These are phyloP conservation scores for Volucella bombylans DNA, from an alignment of 2,888 invertebrate genomes.

Conservation along the genomic window DNA sequence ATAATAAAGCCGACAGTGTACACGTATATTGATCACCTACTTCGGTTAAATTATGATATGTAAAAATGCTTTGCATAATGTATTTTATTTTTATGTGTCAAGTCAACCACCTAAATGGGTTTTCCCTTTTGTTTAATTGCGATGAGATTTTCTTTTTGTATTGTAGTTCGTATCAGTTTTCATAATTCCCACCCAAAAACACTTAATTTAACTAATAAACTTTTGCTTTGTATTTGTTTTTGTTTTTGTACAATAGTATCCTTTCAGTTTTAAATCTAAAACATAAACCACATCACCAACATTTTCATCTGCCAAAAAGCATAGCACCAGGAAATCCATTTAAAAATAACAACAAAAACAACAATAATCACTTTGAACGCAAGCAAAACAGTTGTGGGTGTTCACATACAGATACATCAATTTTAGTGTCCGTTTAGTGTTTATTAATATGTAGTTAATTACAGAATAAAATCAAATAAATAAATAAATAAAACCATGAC, in stretches of 20 bases:
- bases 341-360: background rate
- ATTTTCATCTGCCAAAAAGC: constrained; percentile 35
- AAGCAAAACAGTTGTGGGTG: constrained; percentile 18
- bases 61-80: constrained; percentile 31
- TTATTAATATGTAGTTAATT: constrained; percentile 5
- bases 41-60: constrained; percentile 25
- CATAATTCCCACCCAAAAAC: background rate
- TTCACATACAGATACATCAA: background rate
- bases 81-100: constrained; percentile 7
- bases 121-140: background rate
- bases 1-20: constrained; percentile 6
- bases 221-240: background rate
- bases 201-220: background rate
- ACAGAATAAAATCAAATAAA: background rate
- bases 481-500: constrained; percentile 10
- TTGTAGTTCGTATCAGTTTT: constrained; percentile 66
- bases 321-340: constrained; percentile 1
- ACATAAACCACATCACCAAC: constrained; percentile 7
- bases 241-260: background rate
- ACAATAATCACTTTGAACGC: background rate
- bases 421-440: constrained; percentile 12
- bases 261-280: background rate
- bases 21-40: background rate
- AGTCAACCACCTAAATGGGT: constrained; percentile 10
- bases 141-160: background rate